phyloP scores from a whole-genome alignment of 2,797 vertebrate genomes.

The Schizopygopsis pylzovi region DNA sequence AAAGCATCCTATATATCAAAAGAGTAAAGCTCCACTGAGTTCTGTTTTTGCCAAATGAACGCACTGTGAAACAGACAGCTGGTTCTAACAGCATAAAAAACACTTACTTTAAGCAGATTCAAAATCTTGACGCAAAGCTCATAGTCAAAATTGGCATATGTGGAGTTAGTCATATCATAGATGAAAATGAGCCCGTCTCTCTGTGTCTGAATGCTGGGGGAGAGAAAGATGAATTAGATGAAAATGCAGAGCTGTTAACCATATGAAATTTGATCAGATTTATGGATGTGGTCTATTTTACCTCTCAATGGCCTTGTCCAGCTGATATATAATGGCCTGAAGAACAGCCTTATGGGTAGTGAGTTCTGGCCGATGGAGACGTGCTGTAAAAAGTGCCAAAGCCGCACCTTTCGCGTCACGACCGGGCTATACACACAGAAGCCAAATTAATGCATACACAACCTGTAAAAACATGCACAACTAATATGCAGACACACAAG shows the following conservation, averaged over 20 bases:
- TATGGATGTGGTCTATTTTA: slow-evolving; percentile 50
- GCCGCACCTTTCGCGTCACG: slow-evolving; percentile 85
- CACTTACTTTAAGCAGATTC: slow-evolving; percentile 84
- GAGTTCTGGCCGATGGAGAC: slow-evolving; percentile 80
- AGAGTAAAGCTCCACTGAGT: not conserved
- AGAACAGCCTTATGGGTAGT: slow-evolving; percentile 86
- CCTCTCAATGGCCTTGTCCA: slow-evolving; percentile 89
- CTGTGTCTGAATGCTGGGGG: slow-evolving; percentile 82
- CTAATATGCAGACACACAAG: slow-evolving; percentile 16
- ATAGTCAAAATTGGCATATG: slow-evolving; percentile 87
- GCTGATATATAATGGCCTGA: slow-evolving; percentile 87
- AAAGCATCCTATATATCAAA: slow-evolving; percentile 6
- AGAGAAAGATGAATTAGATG: slow-evolving; percentile 12
- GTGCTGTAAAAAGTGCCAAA: slow-evolving; percentile 84
- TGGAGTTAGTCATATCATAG: slow-evolving; percentile 89
- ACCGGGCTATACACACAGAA: slow-evolving; percentile 74
- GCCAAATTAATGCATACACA: slow-evolving; percentile 35
- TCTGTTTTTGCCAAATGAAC: not conserved
- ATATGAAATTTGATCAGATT: not conserved
- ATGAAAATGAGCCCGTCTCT: slow-evolving; percentile 87
- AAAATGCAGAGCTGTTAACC: not conserved
- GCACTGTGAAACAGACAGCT: slow-evolving; percentile 5
- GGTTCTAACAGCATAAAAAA: slow-evolving; percentile 3
- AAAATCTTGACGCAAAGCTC: slow-evolving; percentile 88
- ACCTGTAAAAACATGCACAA: slow-evolving; percentile 24